Percentiles rank a stretch among this genome's conserved stretches.
phyloP scores from a whole-genome alignment of 1,140 invertebrate genomes.

The Drosophila tsacasi region DNA sequence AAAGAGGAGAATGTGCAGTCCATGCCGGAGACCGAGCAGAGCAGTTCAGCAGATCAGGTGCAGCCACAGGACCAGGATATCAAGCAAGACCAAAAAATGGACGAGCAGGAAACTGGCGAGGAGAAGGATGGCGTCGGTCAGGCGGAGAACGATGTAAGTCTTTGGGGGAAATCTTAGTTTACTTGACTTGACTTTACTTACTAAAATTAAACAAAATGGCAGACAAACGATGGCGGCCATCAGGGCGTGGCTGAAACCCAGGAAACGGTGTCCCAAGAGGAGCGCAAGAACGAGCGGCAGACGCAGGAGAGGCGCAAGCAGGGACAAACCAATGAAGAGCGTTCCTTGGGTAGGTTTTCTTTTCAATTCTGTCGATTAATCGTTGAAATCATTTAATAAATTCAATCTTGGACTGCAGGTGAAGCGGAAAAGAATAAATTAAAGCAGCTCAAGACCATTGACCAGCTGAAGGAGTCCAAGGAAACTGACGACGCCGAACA shows the following conservation, averaged over 20 bases:
- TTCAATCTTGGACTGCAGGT: conserved; percentile 65
- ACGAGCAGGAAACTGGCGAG: conserved; percentile 86
- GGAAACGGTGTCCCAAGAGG: conserved; percentile 84
- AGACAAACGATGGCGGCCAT: conserved; percentile 87
- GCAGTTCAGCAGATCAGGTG: conserved; percentile 79
- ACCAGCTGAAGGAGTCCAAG: conserved; percentile 85
- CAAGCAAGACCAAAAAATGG: conserved; percentile 80
- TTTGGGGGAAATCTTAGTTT: not conserved
- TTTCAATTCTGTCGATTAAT: too few relatives aligned
- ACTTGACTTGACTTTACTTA: too few relatives aligned
- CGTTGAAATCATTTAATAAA: too few relatives aligned
- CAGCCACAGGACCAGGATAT: conserved; percentile 69
- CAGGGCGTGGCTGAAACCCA: conserved; percentile 86
- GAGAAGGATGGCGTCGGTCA: conserved; percentile 88
- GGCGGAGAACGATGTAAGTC: conserved; percentile 87
- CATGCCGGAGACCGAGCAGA: conserved; percentile 85
- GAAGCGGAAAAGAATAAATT: conserved; percentile 84
- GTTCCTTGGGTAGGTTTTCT: conserved; percentile 86
- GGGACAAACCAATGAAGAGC: conserved; percentile 86
- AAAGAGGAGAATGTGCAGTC: conserved; percentile 87
- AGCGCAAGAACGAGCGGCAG: conserved; percentile 78
- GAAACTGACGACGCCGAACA: conserved; percentile 86
- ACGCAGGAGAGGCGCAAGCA: conserved; percentile 78
- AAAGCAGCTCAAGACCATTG: conserved; percentile 88
- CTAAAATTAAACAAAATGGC: not conserved